Base-by-base conservation (phyloP, 1,140 invertebrate species). In the Drosophila sucinea region DNA sequence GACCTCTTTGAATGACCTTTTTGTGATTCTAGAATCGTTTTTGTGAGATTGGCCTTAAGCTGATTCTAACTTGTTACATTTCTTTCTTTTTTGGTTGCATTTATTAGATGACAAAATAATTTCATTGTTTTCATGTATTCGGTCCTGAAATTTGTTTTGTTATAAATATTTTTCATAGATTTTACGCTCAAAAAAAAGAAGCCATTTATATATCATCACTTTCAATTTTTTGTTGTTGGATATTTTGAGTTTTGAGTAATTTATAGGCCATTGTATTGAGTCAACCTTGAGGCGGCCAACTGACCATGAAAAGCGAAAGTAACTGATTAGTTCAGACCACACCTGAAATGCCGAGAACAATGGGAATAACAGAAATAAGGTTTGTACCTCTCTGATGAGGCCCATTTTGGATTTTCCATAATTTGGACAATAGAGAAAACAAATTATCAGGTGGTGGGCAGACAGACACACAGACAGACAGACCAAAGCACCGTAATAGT, bases 301-400 rank as follows among this genome's bases (percentile, higher is more conserved):
- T 25, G 57, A 69, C 64, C 77, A 44, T 80, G 71, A 70, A 76
- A 82, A 87, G 70, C 67, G 83, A 86, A 79, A 82, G 83, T 60
- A 77, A 60, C 44, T 38, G 74, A 77, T 77, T 73, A 58, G 63
- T 56, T 62, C 58, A 61, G 61, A 65, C 65, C 67, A 70, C 81
- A 85, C 67, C 70, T 68, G 70, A 47, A 57, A 25, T 23, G 8
- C 7, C 17, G 17, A 32, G 30, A 70, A 79, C 64, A 79, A 79
- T 61, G 29, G 41, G 61, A 51, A 33, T 25, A 35, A 57, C 41
- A 7, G 41, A 3, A 25, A 66, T 57, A 17, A 38, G 47, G 30
- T 56, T 44, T 23, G 54, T 32, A 61, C 33, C 66, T 17, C 40
- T 44, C 40, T 32, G 11, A 38, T 32, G 38, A 23, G 23, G 3